phyloP scores from a whole-genome alignment of 2,888 invertebrate species.

The Uropetala carovei region DNA sequence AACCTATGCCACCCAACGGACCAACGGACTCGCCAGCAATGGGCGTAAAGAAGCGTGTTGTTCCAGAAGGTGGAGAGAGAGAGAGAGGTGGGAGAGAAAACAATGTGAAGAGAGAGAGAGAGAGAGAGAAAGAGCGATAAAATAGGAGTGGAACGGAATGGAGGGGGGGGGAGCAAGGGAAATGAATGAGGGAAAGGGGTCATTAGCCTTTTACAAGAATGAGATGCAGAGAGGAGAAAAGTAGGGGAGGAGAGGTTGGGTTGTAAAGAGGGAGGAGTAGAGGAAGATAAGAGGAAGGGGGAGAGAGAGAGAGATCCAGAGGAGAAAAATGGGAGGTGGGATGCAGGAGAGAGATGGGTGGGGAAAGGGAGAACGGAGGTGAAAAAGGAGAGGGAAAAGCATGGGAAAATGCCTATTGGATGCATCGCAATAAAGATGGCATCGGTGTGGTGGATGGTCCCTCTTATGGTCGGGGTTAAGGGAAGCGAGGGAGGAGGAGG shows the following conservation, averaged over 20 bases:
- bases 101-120: not conserved
- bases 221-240: not conserved
- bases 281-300: not conserved
- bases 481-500: not conserved
- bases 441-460: slow-evolving; percentile 37
- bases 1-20: not conserved
- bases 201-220: not conserved
- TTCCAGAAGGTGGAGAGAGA: not conserved
- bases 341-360: not conserved
- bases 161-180: not conserved
- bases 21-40: not conserved
- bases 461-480: not conserved
- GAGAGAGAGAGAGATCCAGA: not conserved
- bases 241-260: too few species aligned
- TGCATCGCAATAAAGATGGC: slow-evolving; percentile 58
- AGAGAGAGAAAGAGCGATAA: not conserved
- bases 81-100: not conserved
- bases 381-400: not conserved
- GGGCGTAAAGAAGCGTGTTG: not conserved
- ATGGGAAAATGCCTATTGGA: slow-evolving; percentile 14
- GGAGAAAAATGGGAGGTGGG: not conserved
- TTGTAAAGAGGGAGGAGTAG: not conserved
- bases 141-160: not conserved
- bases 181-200: not conserved
- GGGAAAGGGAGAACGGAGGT: not conserved